A percentile compares a stretch with the other conserved stretches of the same genome.
Evolutionary conservation across 2,113 vertebrate genomes (phyloP).

Genomic region (Grantiella picta): DNA sequence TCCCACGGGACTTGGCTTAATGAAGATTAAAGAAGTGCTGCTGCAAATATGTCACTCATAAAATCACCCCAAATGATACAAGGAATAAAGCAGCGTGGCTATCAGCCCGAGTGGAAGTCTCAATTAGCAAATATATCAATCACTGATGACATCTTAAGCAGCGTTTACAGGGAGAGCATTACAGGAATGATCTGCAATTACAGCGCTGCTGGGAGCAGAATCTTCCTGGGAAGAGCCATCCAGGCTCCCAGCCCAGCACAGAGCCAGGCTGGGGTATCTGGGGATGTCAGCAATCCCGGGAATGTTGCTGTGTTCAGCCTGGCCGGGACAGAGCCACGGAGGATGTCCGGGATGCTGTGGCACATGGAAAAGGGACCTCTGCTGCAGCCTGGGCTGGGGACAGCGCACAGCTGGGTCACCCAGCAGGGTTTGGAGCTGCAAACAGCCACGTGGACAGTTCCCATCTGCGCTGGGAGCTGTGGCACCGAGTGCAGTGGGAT

Average conservation of each 20-base stretch:
- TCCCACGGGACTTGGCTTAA: background rate
- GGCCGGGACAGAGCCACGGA: accelerated
- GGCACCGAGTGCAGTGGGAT: background rate
- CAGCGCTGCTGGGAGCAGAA: background rate
- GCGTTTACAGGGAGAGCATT: background rate
- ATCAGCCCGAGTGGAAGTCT: background rate
- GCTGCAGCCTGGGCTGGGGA: background rate
- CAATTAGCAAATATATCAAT: constrained; percentile 57
- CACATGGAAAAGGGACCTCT: accelerated
- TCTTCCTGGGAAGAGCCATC: background rate
- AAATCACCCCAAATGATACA: background rate
- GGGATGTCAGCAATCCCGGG: background rate
- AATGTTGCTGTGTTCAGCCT: accelerated
- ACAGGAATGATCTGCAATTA: background rate
- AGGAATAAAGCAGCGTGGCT: background rate
- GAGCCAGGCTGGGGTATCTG: background rate
- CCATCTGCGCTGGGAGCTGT: background rate
- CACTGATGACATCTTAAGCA: constrained; percentile 7
- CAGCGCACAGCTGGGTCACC: background rate
- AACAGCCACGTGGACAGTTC: background rate
- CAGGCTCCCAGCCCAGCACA: background rate
- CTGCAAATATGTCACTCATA: background rate
- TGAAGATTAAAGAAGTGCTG: background rate
- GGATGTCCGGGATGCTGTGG: background rate
- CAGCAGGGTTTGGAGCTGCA: background rate